A percentile compares a stretch with the other conserved stretches of the same genome.
Conservation (phyloP, 92 coral and sea anemone genomes). For the Micromussa lordhowensis region DNA sequence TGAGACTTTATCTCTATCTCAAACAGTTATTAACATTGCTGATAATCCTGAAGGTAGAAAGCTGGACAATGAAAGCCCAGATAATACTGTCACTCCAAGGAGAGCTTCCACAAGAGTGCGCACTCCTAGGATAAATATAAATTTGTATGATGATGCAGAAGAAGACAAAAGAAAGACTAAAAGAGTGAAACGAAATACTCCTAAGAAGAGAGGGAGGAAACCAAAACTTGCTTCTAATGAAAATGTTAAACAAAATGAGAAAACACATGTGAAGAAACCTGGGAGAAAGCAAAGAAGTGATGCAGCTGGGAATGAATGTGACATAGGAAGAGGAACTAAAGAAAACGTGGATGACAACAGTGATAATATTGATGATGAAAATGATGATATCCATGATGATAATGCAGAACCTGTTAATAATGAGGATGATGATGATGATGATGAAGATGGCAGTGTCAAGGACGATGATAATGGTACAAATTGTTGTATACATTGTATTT, state of each 20-base stretch:
- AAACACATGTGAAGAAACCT: slow-evolving; percentile 11
- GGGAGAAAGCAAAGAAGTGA: slow-evolving; percentile 4
- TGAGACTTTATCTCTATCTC: neutral
- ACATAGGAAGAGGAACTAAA: neutral
- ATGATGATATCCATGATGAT: neutral
- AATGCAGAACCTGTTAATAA: neutral
- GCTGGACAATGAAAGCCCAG: neutral
- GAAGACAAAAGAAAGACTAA: neutral
- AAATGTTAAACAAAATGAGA: slow-evolving; percentile 9
- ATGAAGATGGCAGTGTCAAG: neutral
- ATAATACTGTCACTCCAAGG: neutral
- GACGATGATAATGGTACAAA: neutral
- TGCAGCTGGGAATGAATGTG: neutral
- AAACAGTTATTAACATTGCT: neutral
- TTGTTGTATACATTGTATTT: too few species aligned
- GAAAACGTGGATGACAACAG: neutral
- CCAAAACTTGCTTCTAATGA: slow-evolving; percentile 3
- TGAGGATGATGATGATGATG: neutral
- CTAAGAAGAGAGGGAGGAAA: slow-evolving; percentile 38
- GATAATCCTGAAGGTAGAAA: neutral
- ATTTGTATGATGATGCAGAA: neutral
- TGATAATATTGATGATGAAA: neutral
- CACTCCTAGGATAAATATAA: neutral
- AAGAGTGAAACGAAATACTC: neutral
- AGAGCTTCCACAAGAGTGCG: slow-evolving; percentile 29